Percentiles rank a stretch among this genome's conserved stretches.
phyloP scores from a whole-genome alignment of 2,888 invertebrate genomes.

The Temnothorax ravouxi region DNA sequence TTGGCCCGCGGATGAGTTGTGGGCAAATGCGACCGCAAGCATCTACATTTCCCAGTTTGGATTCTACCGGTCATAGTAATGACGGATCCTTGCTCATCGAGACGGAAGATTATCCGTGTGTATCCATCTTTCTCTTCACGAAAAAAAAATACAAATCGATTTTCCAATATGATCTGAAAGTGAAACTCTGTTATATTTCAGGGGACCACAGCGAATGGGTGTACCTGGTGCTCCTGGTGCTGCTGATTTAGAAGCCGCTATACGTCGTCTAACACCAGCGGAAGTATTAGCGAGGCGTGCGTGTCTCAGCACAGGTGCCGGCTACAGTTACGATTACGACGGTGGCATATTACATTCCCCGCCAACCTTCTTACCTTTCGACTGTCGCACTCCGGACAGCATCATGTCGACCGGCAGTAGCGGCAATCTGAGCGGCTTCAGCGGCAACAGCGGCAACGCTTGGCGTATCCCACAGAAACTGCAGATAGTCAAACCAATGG shows the following conservation, averaged over 20 bases:
- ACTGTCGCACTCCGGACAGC: slow-evolving; percentile 93
- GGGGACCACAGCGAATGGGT: slow-evolving; percentile 88
- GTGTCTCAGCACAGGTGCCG: slow-evolving; percentile 91
- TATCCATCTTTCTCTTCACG: slow-evolving; percentile 69
- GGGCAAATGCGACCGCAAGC: slow-evolving; percentile 85
- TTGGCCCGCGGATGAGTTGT: slow-evolving; percentile 88
- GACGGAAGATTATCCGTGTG: slow-evolving; percentile 93
- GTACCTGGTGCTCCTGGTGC: slow-evolving; percentile 98
- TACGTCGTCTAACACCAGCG: slow-evolving; percentile 93
- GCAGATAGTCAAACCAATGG: slow-evolving; percentile 96
- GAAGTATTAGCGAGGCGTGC: slow-evolving; percentile 93
- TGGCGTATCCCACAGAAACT: slow-evolving; percentile 96
- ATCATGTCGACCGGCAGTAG: slow-evolving; percentile 92
- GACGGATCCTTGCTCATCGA: slow-evolving; percentile 88
- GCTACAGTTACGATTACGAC: slow-evolving; percentile 88
- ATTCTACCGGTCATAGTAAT: slow-evolving; percentile 88
- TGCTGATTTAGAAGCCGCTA: slow-evolving; percentile 96
- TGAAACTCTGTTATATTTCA: slow-evolving; percentile 61
- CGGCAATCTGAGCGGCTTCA: slow-evolving; percentile 86
- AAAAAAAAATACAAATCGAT: background rate
- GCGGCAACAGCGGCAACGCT: slow-evolving; percentile 83
- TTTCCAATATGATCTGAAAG: background rate
- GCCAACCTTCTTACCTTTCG: slow-evolving; percentile 87
- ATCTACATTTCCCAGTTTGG: slow-evolving; percentile 87
- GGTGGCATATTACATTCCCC: slow-evolving; percentile 84